Conservation (phyloP, 2,888 invertebrate species). For the Phoenoteleia sp. region DNA sequence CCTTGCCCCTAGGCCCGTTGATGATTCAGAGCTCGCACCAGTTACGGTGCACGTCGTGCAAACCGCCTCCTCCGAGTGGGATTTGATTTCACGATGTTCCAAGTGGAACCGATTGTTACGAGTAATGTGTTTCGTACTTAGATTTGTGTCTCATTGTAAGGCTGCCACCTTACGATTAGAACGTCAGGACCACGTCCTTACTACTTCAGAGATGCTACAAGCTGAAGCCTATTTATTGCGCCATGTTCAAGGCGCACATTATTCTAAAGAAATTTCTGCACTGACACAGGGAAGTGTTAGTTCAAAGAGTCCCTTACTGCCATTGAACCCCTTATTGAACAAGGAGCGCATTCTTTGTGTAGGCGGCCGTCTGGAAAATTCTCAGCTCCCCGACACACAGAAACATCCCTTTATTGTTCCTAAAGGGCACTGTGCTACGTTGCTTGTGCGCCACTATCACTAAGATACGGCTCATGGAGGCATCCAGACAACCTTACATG, state of each 20-base stretch:
- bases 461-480: constrained; percentile 1
- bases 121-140: no score
- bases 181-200: neutral
- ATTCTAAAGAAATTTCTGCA: neutral
- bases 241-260: neutral
- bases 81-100: neutral
- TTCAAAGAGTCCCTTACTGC: constrained; percentile 4
- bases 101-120: neutral
- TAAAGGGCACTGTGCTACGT: neutral
- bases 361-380: constrained; percentile 26
- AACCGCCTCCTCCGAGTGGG: no score
- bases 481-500: constrained; percentile 31
- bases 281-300: neutral
- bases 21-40: no score
- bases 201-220: neutral
- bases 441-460: neutral
- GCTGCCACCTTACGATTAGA: neutral
- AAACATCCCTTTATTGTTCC: neutral
- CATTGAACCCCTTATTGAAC: constrained; percentile 24
- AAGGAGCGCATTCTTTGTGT: constrained; percentile 3
- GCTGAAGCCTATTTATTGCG: neutral
- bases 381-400: neutral
- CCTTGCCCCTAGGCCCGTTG: no score
- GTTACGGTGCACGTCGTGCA: no score
- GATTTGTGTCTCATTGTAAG: no score